Base-by-base conservation (phyloP, 2,113 vertebrate genomes). In the Dicrurus megarhynchus region DNA sequence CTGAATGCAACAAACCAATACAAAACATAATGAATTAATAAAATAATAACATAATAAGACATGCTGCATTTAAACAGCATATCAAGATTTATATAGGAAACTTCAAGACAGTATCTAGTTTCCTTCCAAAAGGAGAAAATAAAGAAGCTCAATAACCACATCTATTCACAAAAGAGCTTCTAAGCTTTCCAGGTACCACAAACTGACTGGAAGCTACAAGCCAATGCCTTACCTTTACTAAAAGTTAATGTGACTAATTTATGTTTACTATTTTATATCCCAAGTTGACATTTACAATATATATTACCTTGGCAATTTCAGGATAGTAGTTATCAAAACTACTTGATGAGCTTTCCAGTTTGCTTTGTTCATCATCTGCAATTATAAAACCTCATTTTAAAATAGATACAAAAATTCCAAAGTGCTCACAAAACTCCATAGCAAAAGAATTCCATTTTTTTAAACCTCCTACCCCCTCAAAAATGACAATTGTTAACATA, bases 351-450 rank as follows among this genome's bases (percentile, higher is more conserved):
- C 98, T 99, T 97, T 99, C 99, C 84, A 98, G 97, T 96, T 98
- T 99, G 94, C 98, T 98, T 96, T 99, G 98, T 93, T 99, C 99
- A 96, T 99, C 99, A 98, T 99, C 99, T 99, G 87, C 94, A 98
- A 98, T 87, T 74, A 97, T 17, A 95, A 95, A 97, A 95, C 9
- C 78, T 69, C 74, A 55, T 35, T 44, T 46, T 76, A 79, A 93
- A 69, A 65, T 47, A 65, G 50, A n/a, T 37, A 44, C 2, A 20
- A 41, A 71, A 67, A 1, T 7, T 41, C 2, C 26, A 79, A 79
- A 13, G 15, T 55, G 70, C 46, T 71, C 13, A 10, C 3, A 81
- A 94, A 75, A 76, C 28, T 65, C 41, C 21, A 6, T 1, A 80
- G 17, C 30, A 94, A 79, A 70, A 50, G n/a, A 59, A n/a, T 8